Evolutionary conservation across 2,797 vertebrate species (phyloP).

Genomic region (Trematomus bernacchii): DNA sequence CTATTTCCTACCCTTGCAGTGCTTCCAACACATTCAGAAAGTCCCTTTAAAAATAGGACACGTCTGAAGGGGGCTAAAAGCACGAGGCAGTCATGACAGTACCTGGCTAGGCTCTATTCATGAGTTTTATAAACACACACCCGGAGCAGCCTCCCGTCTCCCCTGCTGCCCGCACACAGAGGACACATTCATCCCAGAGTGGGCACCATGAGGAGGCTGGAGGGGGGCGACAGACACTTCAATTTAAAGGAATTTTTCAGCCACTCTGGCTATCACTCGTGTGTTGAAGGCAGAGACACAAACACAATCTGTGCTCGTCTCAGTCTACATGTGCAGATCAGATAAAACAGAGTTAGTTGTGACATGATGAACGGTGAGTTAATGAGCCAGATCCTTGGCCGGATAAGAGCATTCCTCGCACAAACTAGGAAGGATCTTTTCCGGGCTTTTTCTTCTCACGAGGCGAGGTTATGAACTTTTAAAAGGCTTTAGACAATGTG

Average conservation of each 20-base stretch:
- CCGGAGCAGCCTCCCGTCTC: conserved; percentile 54
- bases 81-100: conserved; percentile 44
- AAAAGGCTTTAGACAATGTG: conserved; percentile 16
- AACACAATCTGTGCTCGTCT: conserved; percentile 44
- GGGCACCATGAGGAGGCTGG: conserved; percentile 68
- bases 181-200: conserved; percentile 82
- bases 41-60: conserved; percentile 32
- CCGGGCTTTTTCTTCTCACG: conserved; percentile 24
- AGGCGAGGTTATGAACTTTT: conserved; percentile 55
- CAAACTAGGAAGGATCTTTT: conserved; percentile 47
- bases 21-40: background rate
- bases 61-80: conserved; percentile 31
- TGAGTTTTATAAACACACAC: conserved; percentile 69
- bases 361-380: conserved; percentile 67
- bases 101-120: conserved; percentile 73
- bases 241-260: conserved; percentile 68
- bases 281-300: conserved; percentile 47
- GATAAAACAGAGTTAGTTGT: conserved; percentile 67
- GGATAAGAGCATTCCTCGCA: conserved; percentile 63
- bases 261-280: conserved; percentile 59
- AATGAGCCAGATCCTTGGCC: conserved; percentile 62
- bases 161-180: conserved; percentile 77
- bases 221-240: conserved; percentile 60
- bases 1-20: conserved; percentile 18
- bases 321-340: conserved; percentile 46